A percentile compares a stretch with the other conserved stretches of the same genome.
phyloP scores from a whole-genome alignment of 2,888 invertebrate genomes.

The Candidula unifasciata region DNA sequence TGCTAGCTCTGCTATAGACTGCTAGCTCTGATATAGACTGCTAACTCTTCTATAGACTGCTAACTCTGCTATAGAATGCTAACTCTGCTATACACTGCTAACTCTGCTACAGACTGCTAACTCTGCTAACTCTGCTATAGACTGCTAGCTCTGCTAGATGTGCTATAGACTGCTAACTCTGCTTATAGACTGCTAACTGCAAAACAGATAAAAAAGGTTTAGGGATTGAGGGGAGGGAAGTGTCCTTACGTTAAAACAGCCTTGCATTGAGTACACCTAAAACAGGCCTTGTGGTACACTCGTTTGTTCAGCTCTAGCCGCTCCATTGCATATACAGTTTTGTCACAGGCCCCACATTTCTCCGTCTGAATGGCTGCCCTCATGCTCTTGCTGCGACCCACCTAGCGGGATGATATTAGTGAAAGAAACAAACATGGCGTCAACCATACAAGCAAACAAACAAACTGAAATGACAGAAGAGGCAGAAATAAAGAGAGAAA shows the following conservation, averaged over 20 bases:
- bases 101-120: too few species aligned
- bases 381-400: slow-evolving; percentile 57
- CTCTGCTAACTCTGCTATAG: too few species aligned
- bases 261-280: slow-evolving; percentile 93
- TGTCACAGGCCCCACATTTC: slow-evolving; percentile 88
- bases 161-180: too few species aligned
- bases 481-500: neutral
- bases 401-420: slow-evolving; percentile 52
- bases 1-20: too few species aligned
- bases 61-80: too few species aligned
- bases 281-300: slow-evolving; percentile 96
- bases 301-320: slow-evolving; percentile 93
- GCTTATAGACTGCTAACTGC: too few species aligned
- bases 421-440: slow-evolving; percentile 44
- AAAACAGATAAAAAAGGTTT: neutral
- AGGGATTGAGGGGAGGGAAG: slow-evolving; percentile 6
- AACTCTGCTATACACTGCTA: too few species aligned
- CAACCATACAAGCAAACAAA: slow-evolving; percentile 31
- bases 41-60: too few species aligned
- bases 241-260: slow-evolving; percentile 89
- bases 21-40: too few species aligned
- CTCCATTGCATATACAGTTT: slow-evolving; percentile 97
- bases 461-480: slow-evolving; percentile 12
- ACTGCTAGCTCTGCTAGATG: too few species aligned
- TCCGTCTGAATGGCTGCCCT: slow-evolving; percentile 67